These are phyloP conservation scores for Brachionus manjavacas DNA, from an alignment of 1,140 invertebrate species.

Conservation along the genomic window DNA sequence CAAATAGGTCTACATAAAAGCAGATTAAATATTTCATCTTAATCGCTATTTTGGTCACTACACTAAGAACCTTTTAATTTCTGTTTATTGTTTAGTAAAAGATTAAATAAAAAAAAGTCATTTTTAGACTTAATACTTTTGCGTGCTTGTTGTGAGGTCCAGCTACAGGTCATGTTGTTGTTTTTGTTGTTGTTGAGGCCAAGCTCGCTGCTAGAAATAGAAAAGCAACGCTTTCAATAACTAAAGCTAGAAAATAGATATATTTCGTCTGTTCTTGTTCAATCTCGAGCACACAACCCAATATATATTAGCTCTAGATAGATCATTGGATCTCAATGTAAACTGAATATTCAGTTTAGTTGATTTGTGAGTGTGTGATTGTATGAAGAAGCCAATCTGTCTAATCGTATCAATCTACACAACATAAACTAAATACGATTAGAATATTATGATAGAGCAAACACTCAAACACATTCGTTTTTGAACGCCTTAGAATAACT, in stretches of 20 bases:
- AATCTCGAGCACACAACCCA: not conserved
- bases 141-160: too few relatives aligned
- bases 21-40: too few relatives aligned
- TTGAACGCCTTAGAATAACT: constrained; percentile 21
- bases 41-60: too few relatives aligned
- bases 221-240: not conserved
- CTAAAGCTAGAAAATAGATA: not conserved
- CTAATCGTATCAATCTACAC: not conserved
- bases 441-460: constrained; percentile 1
- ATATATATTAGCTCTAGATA: not conserved
- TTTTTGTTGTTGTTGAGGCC: too few relatives aligned
- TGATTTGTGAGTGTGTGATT: not conserved
- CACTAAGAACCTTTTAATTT: too few relatives aligned
- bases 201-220: not conserved
- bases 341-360: constrained; percentile 9
- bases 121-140: too few relatives aligned
- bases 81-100: too few relatives aligned
- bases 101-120: too few relatives aligned
- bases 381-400: not conserved
- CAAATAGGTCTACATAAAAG: too few relatives aligned
- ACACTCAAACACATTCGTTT: not conserved
- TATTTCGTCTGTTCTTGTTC: not conserved
- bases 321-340: constrained; percentile 10
- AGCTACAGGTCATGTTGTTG: too few relatives aligned
- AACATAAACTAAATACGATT: not conserved